Evolutionary conservation across 2,113 vertebrate genomes (phyloP), one percentile per base, ranked within the genome.

Genomic region (Pelecanoides urinatrix): DNA sequence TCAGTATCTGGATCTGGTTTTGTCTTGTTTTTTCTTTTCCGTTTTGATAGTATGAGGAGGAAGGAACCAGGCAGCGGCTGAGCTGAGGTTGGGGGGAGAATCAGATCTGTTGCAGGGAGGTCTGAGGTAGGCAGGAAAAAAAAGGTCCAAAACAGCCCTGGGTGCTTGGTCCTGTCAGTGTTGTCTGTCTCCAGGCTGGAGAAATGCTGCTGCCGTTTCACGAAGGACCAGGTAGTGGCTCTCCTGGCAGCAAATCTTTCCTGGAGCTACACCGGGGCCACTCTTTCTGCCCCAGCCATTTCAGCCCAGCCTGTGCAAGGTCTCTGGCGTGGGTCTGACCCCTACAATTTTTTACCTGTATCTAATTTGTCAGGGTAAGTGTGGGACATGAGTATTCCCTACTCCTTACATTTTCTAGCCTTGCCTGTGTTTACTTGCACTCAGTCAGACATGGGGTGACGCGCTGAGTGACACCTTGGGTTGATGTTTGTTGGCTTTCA

Each of bases 391-490:
- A 16, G 13, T 29, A 32, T 45, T 44, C 58, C 40, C 12, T 16
- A 8, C 20, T 63, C 44, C 29, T 17, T 40, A 9, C 4, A 5
- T 56, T 40, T 50, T 19, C 32, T 45, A 4, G 3, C 55, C 29
- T 78, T 61, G 59, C 29, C 42, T 40, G 34, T 21, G 25, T 52
- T 76, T 26, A n/a, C 62, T 63, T 32, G 29, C 23, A 1, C 27
- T 16, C 27, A 16, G 27, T 10, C 0, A 2, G 53, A 29, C 50
- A 29, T 4, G 22, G 27, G 29, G 25, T 47, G 38, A 63, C 25
- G 16, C 1, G 0, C 7, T 17, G 18, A 58, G 38, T 3, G 15
- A 30, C 1, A 6, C 18, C 16, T 52, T 16, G 49, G 36, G 29
- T 21, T 63, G 40, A 13, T 52, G 18, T 52, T 74, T 32, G 42